phyloP scores from a whole-genome alignment of 2,888 invertebrate species.

The Hyppa rectilinea region DNA sequence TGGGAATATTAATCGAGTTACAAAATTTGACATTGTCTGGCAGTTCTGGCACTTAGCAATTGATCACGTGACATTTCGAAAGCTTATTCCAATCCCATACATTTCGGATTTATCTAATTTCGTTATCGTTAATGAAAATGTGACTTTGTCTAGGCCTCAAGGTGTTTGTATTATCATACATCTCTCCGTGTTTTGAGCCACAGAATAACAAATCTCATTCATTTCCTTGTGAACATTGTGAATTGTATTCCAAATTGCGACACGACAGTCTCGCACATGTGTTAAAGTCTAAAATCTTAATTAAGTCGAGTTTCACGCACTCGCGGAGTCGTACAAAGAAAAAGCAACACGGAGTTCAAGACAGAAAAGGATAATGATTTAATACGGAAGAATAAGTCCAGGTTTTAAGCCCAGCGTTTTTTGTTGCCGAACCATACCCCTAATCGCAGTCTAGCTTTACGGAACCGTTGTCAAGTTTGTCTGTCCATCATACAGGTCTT shows the following conservation, averaged over 20 bases:
- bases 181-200: too few species aligned
- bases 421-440: background rate
- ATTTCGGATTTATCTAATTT: too few species aligned
- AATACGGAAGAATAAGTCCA: conserved; percentile 1
- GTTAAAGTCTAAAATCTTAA: conserved; percentile 45
- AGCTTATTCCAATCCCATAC: too few species aligned
- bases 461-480: background rate
- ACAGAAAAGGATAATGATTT: background rate
- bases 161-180: background rate
- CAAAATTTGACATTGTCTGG: too few species aligned
- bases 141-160: too few species aligned
- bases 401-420: background rate
- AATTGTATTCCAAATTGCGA: conserved; percentile 38
- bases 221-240: background rate
- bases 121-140: too few species aligned
- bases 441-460: background rate
- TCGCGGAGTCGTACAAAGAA: conserved; percentile 13
- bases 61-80: too few species aligned
- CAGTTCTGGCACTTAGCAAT: too few species aligned
- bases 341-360: conserved; percentile 1
- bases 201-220: background rate
- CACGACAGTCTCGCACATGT: conserved; percentile 19
- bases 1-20: too few species aligned
- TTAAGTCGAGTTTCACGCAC: conserved; percentile 46
- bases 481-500: background rate